Percentiles rank a stretch among this genome's conserved stretches.
phyloP scores from a whole-genome alignment of 2,888 invertebrate genomes.

The Sepiola atlantica region DNA sequence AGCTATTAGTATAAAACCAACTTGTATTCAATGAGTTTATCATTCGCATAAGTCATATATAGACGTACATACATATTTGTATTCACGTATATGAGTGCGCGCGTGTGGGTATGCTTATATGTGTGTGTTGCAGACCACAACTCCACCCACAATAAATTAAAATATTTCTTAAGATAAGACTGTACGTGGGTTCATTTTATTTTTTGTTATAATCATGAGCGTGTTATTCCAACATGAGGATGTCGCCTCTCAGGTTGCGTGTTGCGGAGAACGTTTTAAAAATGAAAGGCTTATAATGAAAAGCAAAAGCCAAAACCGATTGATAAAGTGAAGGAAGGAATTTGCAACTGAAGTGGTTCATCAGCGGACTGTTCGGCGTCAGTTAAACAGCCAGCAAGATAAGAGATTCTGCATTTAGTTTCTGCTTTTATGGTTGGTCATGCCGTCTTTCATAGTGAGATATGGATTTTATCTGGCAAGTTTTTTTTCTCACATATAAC shows the following conservation, averaged over 20 bases:
- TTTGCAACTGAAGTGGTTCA: not conserved
- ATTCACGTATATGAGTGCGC: not conserved
- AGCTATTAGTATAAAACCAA: too few relatives aligned
- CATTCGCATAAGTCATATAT: not conserved
- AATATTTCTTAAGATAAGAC: not conserved
- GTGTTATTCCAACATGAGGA: not conserved
- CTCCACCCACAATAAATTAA: not conserved
- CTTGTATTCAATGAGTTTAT: too few relatives aligned
- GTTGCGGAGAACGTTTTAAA: not conserved
- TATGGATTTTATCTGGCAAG: not conserved
- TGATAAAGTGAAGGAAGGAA: not conserved
- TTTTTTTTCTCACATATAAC: not conserved
- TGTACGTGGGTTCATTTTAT: not conserved
- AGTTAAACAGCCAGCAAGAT: not conserved
- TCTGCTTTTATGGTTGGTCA: too few relatives aligned
- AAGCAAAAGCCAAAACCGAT: not conserved
- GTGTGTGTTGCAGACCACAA: not conserved
- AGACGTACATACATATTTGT: not conserved
- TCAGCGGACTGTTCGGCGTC: not conserved
- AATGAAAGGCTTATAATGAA: not conserved
- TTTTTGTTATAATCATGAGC: not conserved
- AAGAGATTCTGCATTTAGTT: not conserved
- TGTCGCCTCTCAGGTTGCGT: not conserved
- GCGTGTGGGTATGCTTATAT: not conserved
- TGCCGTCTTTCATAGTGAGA: too few relatives aligned